A percentile compares a stretch with the other conserved stretches of the same genome.
Evolutionary conservation across 2,888 invertebrate genomes (phyloP).

Genomic region (Bugulina stolonifera): DNA sequence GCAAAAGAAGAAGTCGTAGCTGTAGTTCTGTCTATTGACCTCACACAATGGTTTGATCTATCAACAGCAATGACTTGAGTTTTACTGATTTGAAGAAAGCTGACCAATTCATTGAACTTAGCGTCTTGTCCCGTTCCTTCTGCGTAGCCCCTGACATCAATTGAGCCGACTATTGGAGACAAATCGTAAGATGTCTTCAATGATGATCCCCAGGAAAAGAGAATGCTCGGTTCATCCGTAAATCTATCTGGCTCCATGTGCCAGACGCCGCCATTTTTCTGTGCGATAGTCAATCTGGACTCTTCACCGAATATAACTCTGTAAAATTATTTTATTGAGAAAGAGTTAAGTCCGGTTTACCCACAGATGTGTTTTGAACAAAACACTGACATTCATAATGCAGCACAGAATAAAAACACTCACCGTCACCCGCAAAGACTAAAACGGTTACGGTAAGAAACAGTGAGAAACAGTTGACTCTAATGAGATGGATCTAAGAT

Average conservation of each 20-base stretch:
- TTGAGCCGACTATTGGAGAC: not conserved
- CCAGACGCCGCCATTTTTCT: not conserved
- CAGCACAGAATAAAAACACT: too few relatives aligned
- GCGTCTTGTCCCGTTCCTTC: not conserved
- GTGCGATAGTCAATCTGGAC: not conserved
- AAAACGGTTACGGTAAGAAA: too few relatives aligned
- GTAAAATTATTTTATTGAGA: too few relatives aligned
- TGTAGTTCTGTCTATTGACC: not conserved
- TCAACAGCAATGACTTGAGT: not conserved
- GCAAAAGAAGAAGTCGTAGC: not conserved
- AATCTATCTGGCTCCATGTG: constrained; percentile 8
- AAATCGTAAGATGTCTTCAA: not conserved
- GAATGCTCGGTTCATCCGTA: not conserved
- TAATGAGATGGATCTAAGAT: too few relatives aligned
- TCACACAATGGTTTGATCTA: not conserved
- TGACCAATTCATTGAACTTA: not conserved
- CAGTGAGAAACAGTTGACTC: too few relatives aligned
- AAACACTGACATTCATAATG: too few relatives aligned
- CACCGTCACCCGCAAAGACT: too few relatives aligned
- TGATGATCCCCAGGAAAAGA: constrained; percentile 6
- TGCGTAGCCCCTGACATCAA: not conserved
- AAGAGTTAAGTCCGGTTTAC: too few relatives aligned
- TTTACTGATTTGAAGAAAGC: constrained; percentile 7
- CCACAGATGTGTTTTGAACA: too few relatives aligned
- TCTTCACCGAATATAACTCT: constrained; percentile 2